Evolutionary conservation across 2,888 invertebrate genomes (phyloP), one percentile per base, ranked within the genome.

Genomic region (Malachius bipustulatus): DNA sequence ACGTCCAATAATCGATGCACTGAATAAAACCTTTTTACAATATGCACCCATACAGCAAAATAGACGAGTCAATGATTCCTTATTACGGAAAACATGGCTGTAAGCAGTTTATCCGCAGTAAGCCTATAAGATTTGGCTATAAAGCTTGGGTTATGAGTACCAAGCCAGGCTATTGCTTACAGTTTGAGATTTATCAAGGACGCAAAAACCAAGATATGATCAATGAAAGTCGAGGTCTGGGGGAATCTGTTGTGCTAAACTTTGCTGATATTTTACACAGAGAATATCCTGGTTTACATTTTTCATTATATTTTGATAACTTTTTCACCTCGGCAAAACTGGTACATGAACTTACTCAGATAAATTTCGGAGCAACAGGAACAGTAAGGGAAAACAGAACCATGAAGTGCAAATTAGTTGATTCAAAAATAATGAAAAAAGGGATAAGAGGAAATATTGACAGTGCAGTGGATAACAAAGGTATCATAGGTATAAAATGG

Each of bases 401-500:
- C 26, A 26, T 26, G 26, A 26, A 26, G n/a, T 26, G 26, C 11
- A 11, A 26, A 26, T 26, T 26, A 26, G 26, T 26, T 3, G 26
- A 26, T 26, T 26, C 3, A 26, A 26, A 3, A 26, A 26, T 26
- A 26, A 26, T 26, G 26, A 19, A 9, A 36, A 36, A 26, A 24
- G 9, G 16, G n/a, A 26, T 16, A 12, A 12, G 32, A 8, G 36
- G 24, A 12, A 14, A 10, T 10, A 34, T 36, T 14, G 14, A 26
- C 16, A 14, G 12, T 34, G 34, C 34, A 28, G 10, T 37, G 16
- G 36, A 36, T 10, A 16, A 37, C 14, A 15, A 37, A 10, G 32
- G 26, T 11, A 30, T 38, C 24, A 16, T 35, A 16, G 29, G 31
- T 26, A 32, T 35, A 6, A 24, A 29, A 4, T 38, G 35, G 35